Percentiles rank a stretch among this genome's conserved stretches.
Conservation (phyloP, 1,140 invertebrate genomes). For the Trichomalopsis sarcophagae region DNA sequence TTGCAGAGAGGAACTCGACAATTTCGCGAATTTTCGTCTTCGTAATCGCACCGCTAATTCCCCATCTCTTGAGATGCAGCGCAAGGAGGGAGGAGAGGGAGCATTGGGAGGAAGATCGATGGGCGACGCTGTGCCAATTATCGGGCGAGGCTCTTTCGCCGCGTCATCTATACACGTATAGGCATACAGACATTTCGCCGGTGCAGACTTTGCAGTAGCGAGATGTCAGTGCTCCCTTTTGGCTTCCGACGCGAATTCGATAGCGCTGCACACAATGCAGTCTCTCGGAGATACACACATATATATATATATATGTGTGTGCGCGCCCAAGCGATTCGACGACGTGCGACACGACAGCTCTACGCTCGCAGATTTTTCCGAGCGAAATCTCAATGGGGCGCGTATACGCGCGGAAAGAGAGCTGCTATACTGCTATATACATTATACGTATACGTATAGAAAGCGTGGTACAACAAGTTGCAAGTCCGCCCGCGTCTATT, state of each 20-base stretch:
- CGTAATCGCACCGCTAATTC: slow-evolving; percentile 26
- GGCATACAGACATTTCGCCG: no score
- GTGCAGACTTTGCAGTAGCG: not conserved
- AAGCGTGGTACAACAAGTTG: slow-evolving; percentile 29
- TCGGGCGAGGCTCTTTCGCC: not conserved
- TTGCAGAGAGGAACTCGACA: not conserved
- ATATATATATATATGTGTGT: no score
- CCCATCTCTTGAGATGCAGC: not conserved
- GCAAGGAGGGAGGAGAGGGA: not conserved
- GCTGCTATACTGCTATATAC: no score
- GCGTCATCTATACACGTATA: not conserved
- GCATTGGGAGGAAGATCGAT: slow-evolving; percentile 2
- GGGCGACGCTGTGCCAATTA: not conserved
- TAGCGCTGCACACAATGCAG: slow-evolving; percentile 27
- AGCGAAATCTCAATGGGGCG: not conserved
- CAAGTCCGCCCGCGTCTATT: slow-evolving; percentile 33
- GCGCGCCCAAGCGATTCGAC: no score
- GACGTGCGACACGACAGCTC: not conserved
- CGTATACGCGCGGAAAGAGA: no score
- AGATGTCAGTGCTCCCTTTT: no score
- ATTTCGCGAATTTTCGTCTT: not conserved
- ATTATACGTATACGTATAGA: no score
- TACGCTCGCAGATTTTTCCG: not conserved
- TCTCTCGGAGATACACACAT: slow-evolving; percentile 15
- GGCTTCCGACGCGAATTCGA: slow-evolving; percentile 27